A percentile compares a stretch with the other conserved stretches of the same genome.
These are phyloP conservation scores for Pogonophryne albipinna DNA, from an alignment of 2,797 vertebrate species.

Conservation along the genomic window DNA sequence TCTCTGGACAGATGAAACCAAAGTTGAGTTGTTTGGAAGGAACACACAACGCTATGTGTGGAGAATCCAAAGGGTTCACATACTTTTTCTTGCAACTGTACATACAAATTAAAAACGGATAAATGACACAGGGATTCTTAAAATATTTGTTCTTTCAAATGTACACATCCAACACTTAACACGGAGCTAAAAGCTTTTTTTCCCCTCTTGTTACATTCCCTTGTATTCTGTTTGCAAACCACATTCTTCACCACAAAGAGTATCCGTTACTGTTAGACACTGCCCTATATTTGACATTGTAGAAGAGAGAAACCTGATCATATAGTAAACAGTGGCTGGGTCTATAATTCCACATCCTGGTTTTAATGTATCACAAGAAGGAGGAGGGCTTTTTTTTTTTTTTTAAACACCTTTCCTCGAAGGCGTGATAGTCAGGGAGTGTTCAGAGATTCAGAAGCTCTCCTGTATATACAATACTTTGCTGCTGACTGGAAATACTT, in stretches of 20 bases:
- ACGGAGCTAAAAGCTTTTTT: conserved; percentile 24
- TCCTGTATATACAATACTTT: conserved; percentile 2
- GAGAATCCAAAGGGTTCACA: no score
- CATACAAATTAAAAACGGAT: conserved; percentile 66
- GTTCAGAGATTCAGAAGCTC: conserved; percentile 29
- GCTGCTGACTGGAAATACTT: conserved; percentile 23
- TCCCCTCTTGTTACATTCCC: background rate
- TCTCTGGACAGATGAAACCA: no score
- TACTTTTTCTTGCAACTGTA: no score
- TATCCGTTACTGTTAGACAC: conserved; percentile 25
- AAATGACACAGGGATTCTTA: conserved; percentile 38
- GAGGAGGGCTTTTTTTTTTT: conserved; percentile 6
- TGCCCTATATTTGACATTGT: conserved; percentile 11
- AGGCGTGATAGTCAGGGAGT: background rate
- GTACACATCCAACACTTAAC: conserved; percentile 49
- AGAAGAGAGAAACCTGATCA: conserved; percentile 54
- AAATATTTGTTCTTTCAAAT: conserved; percentile 14
- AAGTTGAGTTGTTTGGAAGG: no score
- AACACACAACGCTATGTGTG: no score
- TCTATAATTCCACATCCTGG: conserved; percentile 49
- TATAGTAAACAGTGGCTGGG: conserved; percentile 46
- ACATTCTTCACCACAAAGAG: conserved; percentile 21
- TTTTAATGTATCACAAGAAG: conserved; percentile 9
- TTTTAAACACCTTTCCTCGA: background rate
- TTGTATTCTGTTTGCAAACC: background rate